These are phyloP conservation scores for Saccostrea cuccullata DNA, from an alignment of 1,140 invertebrate genomes.

Conservation along the genomic window DNA sequence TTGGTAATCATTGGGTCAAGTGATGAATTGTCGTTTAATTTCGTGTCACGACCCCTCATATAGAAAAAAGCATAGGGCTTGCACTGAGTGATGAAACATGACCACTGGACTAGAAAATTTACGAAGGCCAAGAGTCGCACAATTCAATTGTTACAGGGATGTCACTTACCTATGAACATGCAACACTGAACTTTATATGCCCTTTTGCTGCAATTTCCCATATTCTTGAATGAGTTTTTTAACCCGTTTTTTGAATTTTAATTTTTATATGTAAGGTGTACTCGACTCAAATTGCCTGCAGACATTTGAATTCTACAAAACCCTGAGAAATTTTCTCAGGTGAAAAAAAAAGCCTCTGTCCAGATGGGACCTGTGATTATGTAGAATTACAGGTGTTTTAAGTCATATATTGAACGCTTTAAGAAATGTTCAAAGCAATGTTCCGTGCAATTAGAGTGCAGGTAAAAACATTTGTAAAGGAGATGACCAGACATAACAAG, in stretches of 20 bases:
- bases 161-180: constrained; percentile 33
- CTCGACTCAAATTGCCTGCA: constrained; percentile 34
- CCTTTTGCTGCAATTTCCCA: constrained; percentile 39
- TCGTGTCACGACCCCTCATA: constrained; percentile 41
- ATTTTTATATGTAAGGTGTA: constrained; percentile 39
- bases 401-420: constrained; percentile 27
- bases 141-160: neutral
- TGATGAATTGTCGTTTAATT: constrained; percentile 45
- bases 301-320: constrained; percentile 38
- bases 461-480: constrained; percentile 17
- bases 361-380: constrained; percentile 24
- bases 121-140: constrained; percentile 2
- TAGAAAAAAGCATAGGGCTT: constrained; percentile 41
- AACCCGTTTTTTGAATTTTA: constrained; percentile 37
- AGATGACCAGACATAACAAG: neutral
- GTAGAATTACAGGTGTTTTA: constrained; percentile 36
- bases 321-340: constrained; percentile 32
- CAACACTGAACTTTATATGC: constrained; percentile 42
- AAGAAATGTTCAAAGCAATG: constrained; percentile 27
- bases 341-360: constrained; percentile 16
- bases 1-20: constrained; percentile 43
- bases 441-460: constrained; percentile 27
- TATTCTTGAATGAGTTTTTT: constrained; percentile 36
- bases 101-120: constrained; percentile 35
- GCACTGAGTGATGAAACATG: constrained; percentile 38